Conservation (phyloP, 2,797 vertebrate species). For the Clarias fuscus region DNA sequence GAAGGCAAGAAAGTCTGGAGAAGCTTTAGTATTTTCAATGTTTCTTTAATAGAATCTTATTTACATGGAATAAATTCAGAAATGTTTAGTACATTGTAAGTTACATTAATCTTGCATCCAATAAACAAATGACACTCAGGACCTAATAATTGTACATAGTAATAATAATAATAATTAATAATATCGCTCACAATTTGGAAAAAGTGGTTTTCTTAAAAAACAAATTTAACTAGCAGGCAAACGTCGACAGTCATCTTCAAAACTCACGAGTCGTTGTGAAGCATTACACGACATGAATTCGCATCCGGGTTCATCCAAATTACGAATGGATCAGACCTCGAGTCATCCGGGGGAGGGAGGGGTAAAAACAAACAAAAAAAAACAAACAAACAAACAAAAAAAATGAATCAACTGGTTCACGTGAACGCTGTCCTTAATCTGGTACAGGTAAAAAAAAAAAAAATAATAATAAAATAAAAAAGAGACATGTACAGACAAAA, state of each 20-base stretch:
- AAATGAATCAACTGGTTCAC: constrained; percentile 39
- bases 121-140: constrained; percentile 79
- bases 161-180: constrained; percentile 52
- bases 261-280: constrained; percentile 53
- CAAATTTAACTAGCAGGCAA: constrained; percentile 52
- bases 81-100: constrained; percentile 85
- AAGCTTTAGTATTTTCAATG: constrained; percentile 67
- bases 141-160: constrained; percentile 75
- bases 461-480: constrained; percentile 1
- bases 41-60: constrained; percentile 86
- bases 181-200: constrained; percentile 60
- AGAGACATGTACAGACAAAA: constrained; percentile 64
- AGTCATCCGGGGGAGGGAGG: constrained; percentile 16
- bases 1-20: constrained; percentile 5
- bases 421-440: constrained; percentile 21
- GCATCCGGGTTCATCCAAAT: constrained; percentile 39
- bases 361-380: too few species aligned
- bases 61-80: constrained; percentile 81
- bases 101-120: constrained; percentile 82
- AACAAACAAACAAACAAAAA: too few species aligned
- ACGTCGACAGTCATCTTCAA: constrained; percentile 48
- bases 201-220: constrained; percentile 46
- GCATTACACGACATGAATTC: constrained; percentile 27
- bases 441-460: constrained; percentile 49
- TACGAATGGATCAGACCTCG: constrained; percentile 41